A percentile compares a stretch with the other conserved stretches of the same genome.
Evolutionary conservation across 2,888 invertebrate genomes (phyloP).

Genomic region (Polia nebulosa): DNA sequence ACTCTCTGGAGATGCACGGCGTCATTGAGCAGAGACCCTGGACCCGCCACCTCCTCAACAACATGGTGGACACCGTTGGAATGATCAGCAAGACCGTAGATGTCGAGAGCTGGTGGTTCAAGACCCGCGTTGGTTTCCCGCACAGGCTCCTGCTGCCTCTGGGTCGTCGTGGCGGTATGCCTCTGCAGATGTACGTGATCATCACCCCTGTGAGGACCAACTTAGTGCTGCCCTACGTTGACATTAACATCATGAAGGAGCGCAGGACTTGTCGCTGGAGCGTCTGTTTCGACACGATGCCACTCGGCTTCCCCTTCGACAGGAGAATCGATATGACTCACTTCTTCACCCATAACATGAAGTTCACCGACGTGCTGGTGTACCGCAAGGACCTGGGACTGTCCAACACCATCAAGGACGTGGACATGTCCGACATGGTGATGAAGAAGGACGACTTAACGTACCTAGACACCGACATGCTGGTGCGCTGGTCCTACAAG

Average conservation of each 20-base stretch:
- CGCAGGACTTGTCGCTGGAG: slow-evolving; percentile 90
- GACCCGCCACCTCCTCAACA: slow-evolving; percentile 79
- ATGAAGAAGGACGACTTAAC: slow-evolving; percentile 87
- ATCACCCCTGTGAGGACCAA: slow-evolving; percentile 90
- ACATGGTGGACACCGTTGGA: slow-evolving; percentile 76
- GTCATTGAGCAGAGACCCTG: slow-evolving; percentile 91
- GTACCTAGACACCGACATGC: slow-evolving; percentile 82
- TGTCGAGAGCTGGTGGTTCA: slow-evolving; percentile 90
- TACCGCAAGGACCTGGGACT: slow-evolving; percentile 90
- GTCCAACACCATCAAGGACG: slow-evolving; percentile 80
- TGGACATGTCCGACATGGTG: slow-evolving; percentile 83
- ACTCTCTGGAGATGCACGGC: slow-evolving; percentile 92
- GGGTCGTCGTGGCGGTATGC: slow-evolving; percentile 92
- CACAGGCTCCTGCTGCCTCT: slow-evolving; percentile 93
- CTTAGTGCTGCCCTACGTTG: slow-evolving; percentile 83
- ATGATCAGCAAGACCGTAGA: slow-evolving; percentile 89
- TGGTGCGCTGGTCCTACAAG: slow-evolving; percentile 82
- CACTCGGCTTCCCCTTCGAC: slow-evolving; percentile 95
- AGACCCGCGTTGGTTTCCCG: slow-evolving; percentile 92
- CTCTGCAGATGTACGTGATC: slow-evolving; percentile 92
- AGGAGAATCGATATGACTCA: slow-evolving; percentile 90
- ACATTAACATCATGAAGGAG: slow-evolving; percentile 86
- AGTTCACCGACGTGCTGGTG: slow-evolving; percentile 92
- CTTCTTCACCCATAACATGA: slow-evolving; percentile 93
- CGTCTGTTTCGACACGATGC: slow-evolving; percentile 91